Percentiles rank a stretch among this genome's conserved stretches.
These are phyloP conservation scores for Apomyelois bistriatella DNA, from an alignment of 2,888 invertebrate genomes.

Conservation along the genomic window DNA sequence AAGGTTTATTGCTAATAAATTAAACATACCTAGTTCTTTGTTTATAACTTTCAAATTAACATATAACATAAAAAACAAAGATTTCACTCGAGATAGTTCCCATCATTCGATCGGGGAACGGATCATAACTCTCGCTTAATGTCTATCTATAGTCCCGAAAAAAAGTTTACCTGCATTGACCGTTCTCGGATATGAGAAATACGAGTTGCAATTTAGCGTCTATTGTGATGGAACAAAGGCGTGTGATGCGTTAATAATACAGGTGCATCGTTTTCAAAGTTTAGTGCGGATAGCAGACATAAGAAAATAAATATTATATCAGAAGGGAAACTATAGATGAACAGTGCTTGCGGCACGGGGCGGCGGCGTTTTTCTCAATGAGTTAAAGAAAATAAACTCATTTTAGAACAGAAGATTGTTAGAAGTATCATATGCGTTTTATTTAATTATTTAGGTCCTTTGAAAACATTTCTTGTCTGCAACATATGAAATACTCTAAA, in stretches of 20 bases:
- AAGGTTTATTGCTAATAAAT: slow-evolving; percentile 56
- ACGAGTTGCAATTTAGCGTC: slow-evolving; percentile 72
- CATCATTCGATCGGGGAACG: slow-evolving; percentile 25
- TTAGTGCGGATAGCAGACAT: slow-evolving; percentile 26
- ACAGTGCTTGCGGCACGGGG: too few species aligned
- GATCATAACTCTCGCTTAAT: slow-evolving; percentile 32
- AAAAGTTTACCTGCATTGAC: slow-evolving; percentile 57
- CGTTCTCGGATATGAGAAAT: slow-evolving; percentile 62
- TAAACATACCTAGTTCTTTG: slow-evolving; percentile 36
- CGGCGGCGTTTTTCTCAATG: too few species aligned
- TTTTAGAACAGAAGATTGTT: too few species aligned
- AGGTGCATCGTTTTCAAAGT: slow-evolving; percentile 70
- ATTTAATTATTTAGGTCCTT: too few species aligned
- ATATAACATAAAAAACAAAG: slow-evolving; percentile 7
- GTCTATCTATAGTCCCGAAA: slow-evolving; percentile 36
- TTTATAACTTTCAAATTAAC: slow-evolving; percentile 28
- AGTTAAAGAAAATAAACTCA: too few species aligned
- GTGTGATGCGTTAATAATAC: slow-evolving; percentile 71
- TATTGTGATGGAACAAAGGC: slow-evolving; percentile 74
- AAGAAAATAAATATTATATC: neutral
- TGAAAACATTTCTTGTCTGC: too few species aligned
- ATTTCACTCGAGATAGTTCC: slow-evolving; percentile 10
- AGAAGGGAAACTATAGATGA: slow-evolving; percentile 3
- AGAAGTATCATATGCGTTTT: too few species aligned
- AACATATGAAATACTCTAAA: too few species aligned